Conservation (phyloP, 2,113 vertebrate species). For the Sinocyclocheilus maitianheensis region DNA sequence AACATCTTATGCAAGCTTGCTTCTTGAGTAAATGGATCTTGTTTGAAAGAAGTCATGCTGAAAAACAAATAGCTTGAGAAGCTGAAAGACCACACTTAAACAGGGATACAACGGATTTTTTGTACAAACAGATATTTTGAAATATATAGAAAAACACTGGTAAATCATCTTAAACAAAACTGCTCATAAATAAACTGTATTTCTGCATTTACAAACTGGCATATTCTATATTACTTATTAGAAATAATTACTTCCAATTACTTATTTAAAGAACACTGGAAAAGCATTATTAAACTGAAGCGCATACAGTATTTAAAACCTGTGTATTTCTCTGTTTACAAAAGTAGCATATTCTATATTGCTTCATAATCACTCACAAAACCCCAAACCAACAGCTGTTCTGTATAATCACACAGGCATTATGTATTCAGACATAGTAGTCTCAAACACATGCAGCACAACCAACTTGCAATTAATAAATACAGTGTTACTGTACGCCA, state of each 20-base stretch:
- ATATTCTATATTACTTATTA: neutral
- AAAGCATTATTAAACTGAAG: neutral
- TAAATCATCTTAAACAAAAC: neutral
- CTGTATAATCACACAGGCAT: neutral
- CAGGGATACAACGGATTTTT: no score
- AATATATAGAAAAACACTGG: neutral
- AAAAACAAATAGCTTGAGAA: no score
- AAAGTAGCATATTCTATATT: conserved; percentile 17
- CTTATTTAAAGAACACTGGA: neutral
- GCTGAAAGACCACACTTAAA: no score
- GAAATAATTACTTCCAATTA: neutral
- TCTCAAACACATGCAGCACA: neutral
- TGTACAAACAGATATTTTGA: neutral
- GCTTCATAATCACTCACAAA: neutral
- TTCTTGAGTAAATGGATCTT: no score
- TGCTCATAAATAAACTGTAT: neutral
- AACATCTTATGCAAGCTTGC: no score
- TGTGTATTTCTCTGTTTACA: conserved; percentile 2
- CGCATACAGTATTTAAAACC: neutral
- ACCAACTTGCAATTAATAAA: neutral
- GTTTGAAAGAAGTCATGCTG: no score
- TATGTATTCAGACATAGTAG: conserved; percentile 6
- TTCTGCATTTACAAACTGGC: neutral
- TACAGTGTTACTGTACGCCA: conserved; percentile 13
- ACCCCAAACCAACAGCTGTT: neutral